phyloP scores from a whole-genome alignment of 1,140 invertebrate species.

The Hirudo medicinalis region DNA sequence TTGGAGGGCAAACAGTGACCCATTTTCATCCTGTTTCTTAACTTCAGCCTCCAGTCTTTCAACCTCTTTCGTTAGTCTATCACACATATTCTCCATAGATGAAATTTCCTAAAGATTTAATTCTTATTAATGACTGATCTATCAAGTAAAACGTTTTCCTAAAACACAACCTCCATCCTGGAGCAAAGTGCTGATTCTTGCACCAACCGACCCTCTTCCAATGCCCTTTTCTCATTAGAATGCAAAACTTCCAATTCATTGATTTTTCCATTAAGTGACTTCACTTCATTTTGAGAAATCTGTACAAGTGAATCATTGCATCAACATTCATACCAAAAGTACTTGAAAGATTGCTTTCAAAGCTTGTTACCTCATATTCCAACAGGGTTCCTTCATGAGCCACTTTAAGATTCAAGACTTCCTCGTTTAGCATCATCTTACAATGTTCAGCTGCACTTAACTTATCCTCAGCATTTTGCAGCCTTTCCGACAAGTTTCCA shows the following conservation, averaged over 20 bases:
- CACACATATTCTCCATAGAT: not conserved
- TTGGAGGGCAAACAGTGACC: conserved; percentile 17
- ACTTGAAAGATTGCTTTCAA: not conserved
- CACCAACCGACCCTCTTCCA: not conserved
- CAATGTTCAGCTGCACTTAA: conserved; percentile 30
- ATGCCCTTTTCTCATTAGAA: not conserved
- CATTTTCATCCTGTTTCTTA: conserved; percentile 12
- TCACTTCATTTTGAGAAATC: not conserved
- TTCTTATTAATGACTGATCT: not conserved
- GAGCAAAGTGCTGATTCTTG: no score
- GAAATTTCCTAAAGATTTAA: conserved; percentile 5
- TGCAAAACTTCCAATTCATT: not conserved
- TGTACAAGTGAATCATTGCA: not conserved
- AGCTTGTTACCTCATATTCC: conserved; percentile 28
- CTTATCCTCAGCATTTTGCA: conserved; percentile 32
- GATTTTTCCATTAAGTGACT: not conserved
- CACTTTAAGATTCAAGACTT: conserved; percentile 26
- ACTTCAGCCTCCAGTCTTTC: conserved; percentile 6
- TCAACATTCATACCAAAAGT: conserved; percentile 2
- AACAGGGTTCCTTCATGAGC: conserved; percentile 26
- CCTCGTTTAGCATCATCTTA: conserved; percentile 29
- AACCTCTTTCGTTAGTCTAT: not conserved
- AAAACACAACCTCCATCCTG: not conserved
- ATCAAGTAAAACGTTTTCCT: not conserved
- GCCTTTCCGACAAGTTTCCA: not conserved